phyloP scores from a whole-genome alignment of 2,113 vertebrate species.

The Eubucco bourcierii region DNA sequence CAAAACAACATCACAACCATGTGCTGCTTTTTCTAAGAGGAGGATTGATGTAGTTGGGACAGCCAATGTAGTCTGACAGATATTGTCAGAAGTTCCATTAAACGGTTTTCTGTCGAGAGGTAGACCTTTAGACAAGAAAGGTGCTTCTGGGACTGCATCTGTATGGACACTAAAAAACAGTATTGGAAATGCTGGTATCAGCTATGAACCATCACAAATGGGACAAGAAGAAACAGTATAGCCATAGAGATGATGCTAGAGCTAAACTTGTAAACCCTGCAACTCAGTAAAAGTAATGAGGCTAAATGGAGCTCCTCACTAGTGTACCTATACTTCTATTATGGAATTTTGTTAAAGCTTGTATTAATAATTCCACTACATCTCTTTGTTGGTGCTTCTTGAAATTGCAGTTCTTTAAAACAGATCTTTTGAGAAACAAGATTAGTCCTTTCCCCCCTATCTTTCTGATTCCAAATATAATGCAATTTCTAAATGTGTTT shows the following conservation, averaged over 20 bases:
- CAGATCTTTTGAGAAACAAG: background rate
- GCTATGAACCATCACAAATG: background rate
- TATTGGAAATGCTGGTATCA: background rate
- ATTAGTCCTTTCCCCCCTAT: background rate
- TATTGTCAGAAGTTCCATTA: background rate
- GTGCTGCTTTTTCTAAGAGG: background rate
- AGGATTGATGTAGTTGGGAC: background rate
- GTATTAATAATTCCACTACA: background rate
- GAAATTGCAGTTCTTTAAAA: background rate
- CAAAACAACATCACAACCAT: conserved; percentile 27
- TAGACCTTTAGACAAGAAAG: background rate
- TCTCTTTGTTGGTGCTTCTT: background rate
- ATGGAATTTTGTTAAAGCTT: background rate
- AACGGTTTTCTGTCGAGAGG: background rate
- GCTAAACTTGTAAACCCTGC: background rate
- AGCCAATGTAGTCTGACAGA: background rate
- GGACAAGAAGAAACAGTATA: background rate
- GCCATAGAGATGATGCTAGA: background rate
- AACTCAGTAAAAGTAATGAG: background rate
- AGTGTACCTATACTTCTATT: accelerated
- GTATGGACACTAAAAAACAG: background rate
- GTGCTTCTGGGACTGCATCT: background rate
- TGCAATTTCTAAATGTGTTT: background rate
- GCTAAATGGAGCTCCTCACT: background rate
- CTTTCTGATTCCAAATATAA: background rate